Base-by-base conservation (phyloP, 2,113 vertebrate genomes). In the Alaudala cheleensis region DNA sequence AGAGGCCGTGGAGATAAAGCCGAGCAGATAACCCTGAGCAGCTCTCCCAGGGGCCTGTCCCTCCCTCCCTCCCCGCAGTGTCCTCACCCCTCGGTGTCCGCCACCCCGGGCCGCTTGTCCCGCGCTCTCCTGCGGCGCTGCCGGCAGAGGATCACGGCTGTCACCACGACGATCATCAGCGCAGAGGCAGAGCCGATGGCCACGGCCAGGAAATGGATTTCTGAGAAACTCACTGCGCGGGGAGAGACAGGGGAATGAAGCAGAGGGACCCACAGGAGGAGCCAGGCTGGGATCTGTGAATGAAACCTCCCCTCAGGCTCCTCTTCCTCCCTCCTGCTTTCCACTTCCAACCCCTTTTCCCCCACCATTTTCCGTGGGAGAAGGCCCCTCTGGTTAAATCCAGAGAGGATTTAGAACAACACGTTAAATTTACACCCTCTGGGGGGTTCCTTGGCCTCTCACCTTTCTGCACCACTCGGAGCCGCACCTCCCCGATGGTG, bases 221-320 rank as follows among this genome's bases (percentile, higher is more conserved):
- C 99, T 2, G 99, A 99, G 97, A 99, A 98, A 6, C 66, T 98
- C 40, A 98, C 99, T 99, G 97, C 5, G 14, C 17, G 34, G 94
- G 78, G 89, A 95, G 67, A 89, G 94, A 93, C 33, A 81, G 28
- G 15, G 10, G 18, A 11, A 4, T 83, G 70, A 50, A 8, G 28
- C 45, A 37, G 17, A 64, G 71, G 33, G 22, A 33, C 20, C 3
- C 56, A 4, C 34, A 2, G 53, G 53, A 18, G 50, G 42, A 34
- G 4, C 5, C 53, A 7, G 47, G 34, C 71, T 33, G 53, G 22
- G 45, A 6, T 8, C n/a, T 6, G 1, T 4, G 14, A 58, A 25
- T 8, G 21, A 3, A 93, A 61, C 12, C 80, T 74, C 82, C 49
- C 72, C 71, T n/a, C 33, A 11, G 54, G 84, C 40, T 60, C 57